These are phyloP conservation scores for Eupithecia insigniata DNA, from an alignment of 2,888 invertebrate species.

Conservation along the genomic window DNA sequence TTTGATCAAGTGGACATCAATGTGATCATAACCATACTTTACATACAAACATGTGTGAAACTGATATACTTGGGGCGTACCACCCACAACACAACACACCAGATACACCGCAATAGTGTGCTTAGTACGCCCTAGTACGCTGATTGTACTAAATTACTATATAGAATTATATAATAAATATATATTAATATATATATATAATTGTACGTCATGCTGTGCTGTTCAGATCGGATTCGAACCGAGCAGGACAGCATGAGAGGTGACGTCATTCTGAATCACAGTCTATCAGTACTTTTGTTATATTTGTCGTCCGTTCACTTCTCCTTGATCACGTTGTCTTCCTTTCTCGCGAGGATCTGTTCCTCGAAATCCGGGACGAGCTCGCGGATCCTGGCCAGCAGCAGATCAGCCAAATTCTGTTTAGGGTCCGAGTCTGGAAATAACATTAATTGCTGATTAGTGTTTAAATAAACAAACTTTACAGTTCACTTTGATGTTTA, in stretches of 20 bases:
- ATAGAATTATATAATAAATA: too few relatives aligned
- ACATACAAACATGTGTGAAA: too few relatives aligned
- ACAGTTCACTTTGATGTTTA: neutral
- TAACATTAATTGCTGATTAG: neutral
- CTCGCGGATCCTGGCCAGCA: slow-evolving; percentile 65
- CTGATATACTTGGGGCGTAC: neutral
- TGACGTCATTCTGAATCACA: neutral
- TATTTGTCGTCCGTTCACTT: neutral
- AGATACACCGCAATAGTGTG: neutral
- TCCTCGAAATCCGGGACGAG: slow-evolving; percentile 67
- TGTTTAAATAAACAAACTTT: neutral
- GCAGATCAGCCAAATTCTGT: slow-evolving; percentile 74
- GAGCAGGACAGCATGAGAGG: neutral
- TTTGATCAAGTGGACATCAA: neutral
- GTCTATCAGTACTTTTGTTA: neutral
- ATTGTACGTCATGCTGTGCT: neutral
- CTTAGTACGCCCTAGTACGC: too few relatives aligned
- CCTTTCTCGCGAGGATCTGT: slow-evolving; percentile 26
- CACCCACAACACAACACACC: too few relatives aligned
- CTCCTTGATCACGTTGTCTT: slow-evolving; percentile 23
- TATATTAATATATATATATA: too few relatives aligned
- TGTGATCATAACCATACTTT: neutral
- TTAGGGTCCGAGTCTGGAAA: slow-evolving; percentile 67
- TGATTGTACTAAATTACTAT: too few relatives aligned
- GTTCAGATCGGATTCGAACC: neutral